Evolutionary conservation across 2,797 vertebrate genomes (phyloP).

Genomic region (Distichodus sexfasciatus): DNA sequence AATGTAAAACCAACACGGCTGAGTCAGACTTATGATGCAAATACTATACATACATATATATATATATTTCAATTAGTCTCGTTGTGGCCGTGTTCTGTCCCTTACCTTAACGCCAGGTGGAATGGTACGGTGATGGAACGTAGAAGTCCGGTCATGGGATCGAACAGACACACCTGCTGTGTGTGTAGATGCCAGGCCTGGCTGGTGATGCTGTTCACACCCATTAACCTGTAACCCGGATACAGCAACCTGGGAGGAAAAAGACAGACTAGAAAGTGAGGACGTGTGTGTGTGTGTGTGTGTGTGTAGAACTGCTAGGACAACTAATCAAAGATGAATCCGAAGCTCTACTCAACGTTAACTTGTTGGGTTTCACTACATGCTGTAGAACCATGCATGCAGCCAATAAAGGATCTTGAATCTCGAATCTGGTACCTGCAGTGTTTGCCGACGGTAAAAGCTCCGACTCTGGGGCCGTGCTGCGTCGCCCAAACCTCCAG

Average conservation of each 20-base stretch:
- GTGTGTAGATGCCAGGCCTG: slow-evolving; percentile 95
- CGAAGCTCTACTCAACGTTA: too few relatives aligned
- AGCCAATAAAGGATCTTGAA: too few relatives aligned
- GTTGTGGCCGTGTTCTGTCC: neutral
- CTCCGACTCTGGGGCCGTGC: slow-evolving; percentile 91
- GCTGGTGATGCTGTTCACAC: slow-evolving; percentile 94
- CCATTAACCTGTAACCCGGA: slow-evolving; percentile 96
- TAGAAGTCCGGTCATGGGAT: slow-evolving; percentile 83
- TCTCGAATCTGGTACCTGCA: too few relatives aligned
- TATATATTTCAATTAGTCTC: neutral
- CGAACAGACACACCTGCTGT: slow-evolving; percentile 93
- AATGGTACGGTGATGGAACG: slow-evolving; percentile 90
- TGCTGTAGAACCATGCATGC: too few relatives aligned
- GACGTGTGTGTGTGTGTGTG: neutral
- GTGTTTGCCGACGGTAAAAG: slow-evolving; percentile 95
- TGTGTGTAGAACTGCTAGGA: neutral
- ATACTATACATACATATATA: neutral
- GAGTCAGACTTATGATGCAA: too few relatives aligned
- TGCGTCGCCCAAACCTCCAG: slow-evolving; percentile 96
- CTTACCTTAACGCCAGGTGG: slow-evolving; percentile 94
- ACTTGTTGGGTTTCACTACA: too few relatives aligned
- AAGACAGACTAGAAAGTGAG: slow-evolving; percentile 9
- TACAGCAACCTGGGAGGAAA: slow-evolving; percentile 82
- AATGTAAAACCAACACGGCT: too few relatives aligned
- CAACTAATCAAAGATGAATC: too few relatives aligned